phyloP scores from a whole-genome alignment of 92 coral and sea anemone genomes.

The Epizoanthus rinbou region DNA sequence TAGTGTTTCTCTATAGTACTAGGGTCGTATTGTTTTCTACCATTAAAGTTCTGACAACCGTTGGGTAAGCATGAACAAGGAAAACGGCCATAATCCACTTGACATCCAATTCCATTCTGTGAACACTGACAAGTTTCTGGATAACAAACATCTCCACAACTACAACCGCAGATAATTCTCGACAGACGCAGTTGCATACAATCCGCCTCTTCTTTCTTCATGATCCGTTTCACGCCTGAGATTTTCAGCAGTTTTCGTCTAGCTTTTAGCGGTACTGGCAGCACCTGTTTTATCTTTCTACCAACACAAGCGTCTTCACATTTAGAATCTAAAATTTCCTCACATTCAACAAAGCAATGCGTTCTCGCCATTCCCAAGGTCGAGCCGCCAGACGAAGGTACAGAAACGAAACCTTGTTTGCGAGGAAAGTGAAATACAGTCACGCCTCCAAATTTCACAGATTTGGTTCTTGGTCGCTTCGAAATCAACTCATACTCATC shows the following conservation, averaged over 20 bases:
- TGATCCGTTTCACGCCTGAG: constrained; percentile 85
- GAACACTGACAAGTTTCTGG: constrained; percentile 93
- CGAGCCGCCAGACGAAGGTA: constrained; percentile 93
- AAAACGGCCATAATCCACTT: constrained; percentile 95
- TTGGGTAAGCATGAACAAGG: constrained; percentile 93
- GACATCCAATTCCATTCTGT: constrained; percentile 94
- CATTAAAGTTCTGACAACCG: constrained; percentile 82
- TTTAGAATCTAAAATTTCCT: constrained; percentile 37
- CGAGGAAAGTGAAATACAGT: constrained; percentile 89
- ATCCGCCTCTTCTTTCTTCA: constrained; percentile 80
- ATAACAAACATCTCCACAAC: constrained; percentile 88
- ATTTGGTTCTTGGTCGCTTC: constrained; percentile 54
- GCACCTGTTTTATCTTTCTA: constrained; percentile 54
- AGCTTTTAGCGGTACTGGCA: constrained; percentile 80
- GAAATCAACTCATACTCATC: constrained; percentile 49
- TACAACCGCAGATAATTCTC: constrained; percentile 92
- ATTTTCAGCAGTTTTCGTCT: constrained; percentile 75
- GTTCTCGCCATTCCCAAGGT: constrained; percentile 93
- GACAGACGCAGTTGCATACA: constrained; percentile 88
- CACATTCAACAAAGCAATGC: constrained; percentile 77
- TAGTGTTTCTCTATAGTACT: constrained; percentile 76
- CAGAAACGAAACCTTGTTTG: constrained; percentile 90
- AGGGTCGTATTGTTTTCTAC: constrained; percentile 90
- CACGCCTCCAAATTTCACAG: constrained; percentile 82
- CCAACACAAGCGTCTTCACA: constrained; percentile 38